A percentile compares a stretch with the other conserved stretches of the same genome.
Conservation (phyloP, 2,113 vertebrate genomes). For the Spermophilus dauricus region DNA sequence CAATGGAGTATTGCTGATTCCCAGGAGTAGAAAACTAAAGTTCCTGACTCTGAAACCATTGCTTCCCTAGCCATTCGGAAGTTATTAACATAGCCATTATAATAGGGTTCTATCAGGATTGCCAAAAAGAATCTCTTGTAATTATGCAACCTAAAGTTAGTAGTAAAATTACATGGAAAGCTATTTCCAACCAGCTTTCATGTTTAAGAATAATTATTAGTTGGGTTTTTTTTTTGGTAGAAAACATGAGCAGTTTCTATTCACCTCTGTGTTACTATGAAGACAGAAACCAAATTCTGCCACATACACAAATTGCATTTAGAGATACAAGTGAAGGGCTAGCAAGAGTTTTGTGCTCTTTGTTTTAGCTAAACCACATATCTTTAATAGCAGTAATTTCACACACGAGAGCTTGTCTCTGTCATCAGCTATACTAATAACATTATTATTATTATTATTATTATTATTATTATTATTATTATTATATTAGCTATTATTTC, state of each 20-base stretch:
- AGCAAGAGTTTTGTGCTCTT: neutral
- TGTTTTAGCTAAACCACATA: neutral
- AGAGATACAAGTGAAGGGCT: neutral
- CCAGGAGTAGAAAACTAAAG: neutral
- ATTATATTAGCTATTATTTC: neutral
- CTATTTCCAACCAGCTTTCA: neutral
- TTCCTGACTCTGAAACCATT: neutral
- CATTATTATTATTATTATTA: too few relatives aligned
- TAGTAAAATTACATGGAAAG: constrained; percentile 27
- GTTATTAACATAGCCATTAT: neutral
- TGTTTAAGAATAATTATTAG: neutral
- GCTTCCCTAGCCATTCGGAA: neutral
- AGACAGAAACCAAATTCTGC: constrained; percentile 5
- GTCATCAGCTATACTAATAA: neutral
- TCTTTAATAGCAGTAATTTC: neutral
- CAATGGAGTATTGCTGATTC: neutral
- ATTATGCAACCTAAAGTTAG: constrained; percentile 5
- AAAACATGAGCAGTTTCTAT: neutral
- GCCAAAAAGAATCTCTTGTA: neutral
- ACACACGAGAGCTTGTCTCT: neutral
- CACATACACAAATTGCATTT: neutral
- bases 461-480: too few relatives aligned
- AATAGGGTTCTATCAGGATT: neutral
- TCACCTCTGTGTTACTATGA: neutral
- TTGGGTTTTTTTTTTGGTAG: neutral